phyloP scores from a whole-genome alignment of 2,888 invertebrate species.

The Halocaridina rubra region DNA sequence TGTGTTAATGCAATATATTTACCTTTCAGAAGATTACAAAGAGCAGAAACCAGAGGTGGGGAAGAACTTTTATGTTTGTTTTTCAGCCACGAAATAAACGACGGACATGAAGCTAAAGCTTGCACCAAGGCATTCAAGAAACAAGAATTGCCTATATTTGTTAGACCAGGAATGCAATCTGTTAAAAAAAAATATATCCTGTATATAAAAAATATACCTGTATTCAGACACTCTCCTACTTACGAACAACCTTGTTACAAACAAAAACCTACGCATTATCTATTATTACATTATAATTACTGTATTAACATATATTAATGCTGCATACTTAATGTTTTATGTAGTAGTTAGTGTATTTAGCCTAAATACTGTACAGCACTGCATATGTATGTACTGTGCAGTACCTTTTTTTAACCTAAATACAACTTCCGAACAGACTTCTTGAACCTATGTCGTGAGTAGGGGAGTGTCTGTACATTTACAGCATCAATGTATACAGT shows the following conservation, averaged over 20 bases:
- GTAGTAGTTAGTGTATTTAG: no score
- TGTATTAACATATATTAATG: no score
- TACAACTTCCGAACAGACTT: background rate
- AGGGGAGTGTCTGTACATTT: no score
- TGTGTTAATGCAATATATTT: no score
- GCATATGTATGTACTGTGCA: no score
- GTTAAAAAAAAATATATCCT: background rate
- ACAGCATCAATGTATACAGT: no score
- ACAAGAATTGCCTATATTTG: slow-evolving; percentile 92
- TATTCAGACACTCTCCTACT: background rate
- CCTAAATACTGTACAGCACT: no score
- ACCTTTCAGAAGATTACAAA: slow-evolving; percentile 32
- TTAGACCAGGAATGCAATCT: slow-evolving; percentile 74
- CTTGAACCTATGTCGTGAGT: background rate
- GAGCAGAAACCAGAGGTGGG: slow-evolving; percentile 36
- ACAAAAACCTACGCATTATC: no score
- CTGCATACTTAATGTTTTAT: no score
- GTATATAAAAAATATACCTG: background rate
- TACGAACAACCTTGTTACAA: no score
- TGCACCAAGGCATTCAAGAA: slow-evolving; percentile 92
- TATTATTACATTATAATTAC: no score
- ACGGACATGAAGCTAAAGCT: slow-evolving; percentile 87
- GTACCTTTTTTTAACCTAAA: no score
- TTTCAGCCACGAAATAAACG: slow-evolving; percentile 84
- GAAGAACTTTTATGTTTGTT: background rate